Evolutionary conservation across 2,888 invertebrate species (phyloP).

Genomic region (Lochmaea crataegi): DNA sequence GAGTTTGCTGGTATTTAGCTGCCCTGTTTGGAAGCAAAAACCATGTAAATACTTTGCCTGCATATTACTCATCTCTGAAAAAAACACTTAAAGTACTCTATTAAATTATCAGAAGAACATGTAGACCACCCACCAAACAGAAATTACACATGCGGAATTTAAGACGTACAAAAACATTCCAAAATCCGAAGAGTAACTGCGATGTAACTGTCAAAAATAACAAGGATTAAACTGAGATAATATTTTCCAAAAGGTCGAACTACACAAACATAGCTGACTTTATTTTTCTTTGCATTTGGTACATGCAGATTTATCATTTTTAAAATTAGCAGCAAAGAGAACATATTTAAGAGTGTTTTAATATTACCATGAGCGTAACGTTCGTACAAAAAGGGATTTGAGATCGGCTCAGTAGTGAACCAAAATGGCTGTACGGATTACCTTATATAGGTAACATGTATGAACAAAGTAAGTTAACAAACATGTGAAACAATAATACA

Average conservation of each 20-base stretch:
- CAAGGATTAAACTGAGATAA: constrained; percentile 24
- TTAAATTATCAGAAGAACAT: not conserved
- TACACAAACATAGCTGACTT: not conserved
- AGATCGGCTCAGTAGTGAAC: no score
- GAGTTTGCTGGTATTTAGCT: no score
- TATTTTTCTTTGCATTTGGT: constrained; percentile 24
- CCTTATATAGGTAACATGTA: no score
- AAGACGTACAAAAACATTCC: constrained; percentile 15
- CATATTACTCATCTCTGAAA: not conserved
- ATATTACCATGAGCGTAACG: not conserved
- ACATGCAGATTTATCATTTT: constrained; percentile 27
- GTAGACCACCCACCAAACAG: not conserved
- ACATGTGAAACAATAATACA: no score
- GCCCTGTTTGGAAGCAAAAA: not conserved
- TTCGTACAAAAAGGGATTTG: not conserved
- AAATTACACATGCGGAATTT: not conserved
- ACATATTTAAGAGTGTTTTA: not conserved
- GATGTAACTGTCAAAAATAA: constrained; percentile 24
- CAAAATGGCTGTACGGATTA: no score
- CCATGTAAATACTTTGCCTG: not conserved
- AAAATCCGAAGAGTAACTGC: constrained; percentile 25
- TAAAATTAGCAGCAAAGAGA: constrained; percentile 20
- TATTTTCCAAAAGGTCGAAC: constrained; percentile 9
- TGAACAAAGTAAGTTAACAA: no score
- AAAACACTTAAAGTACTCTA: not conserved